These are phyloP conservation scores for Drosophila ogumai DNA, from an alignment of 1,140 invertebrate genomes.

Conservation along the genomic window DNA sequence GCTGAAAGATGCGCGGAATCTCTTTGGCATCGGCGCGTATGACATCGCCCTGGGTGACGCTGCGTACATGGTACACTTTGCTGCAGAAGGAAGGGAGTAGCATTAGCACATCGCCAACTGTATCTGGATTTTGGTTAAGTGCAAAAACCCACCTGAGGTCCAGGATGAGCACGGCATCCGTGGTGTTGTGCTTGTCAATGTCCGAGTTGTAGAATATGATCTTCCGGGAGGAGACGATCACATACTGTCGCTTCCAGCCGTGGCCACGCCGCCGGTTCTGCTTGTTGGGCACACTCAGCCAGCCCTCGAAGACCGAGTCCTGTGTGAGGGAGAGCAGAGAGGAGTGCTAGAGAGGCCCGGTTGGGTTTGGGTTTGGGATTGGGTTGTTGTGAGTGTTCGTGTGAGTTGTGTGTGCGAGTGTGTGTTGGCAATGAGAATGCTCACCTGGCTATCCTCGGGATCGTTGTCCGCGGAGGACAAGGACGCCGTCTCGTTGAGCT, in stretches of 20 bases:
- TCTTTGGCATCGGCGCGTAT: conserved; percentile 99
- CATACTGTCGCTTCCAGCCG: conserved; percentile 98
- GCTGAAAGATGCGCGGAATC: conserved; percentile 99
- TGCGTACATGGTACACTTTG: conserved; percentile 99
- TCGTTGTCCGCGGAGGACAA: conserved; percentile 95
- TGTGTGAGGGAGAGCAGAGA: conserved; percentile 85
- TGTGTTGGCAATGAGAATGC: conserved; percentile 1
- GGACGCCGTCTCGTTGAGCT: conserved; percentile 95
- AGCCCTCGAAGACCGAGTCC: conserved; percentile 95
- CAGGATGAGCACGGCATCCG: conserved; percentile 95
- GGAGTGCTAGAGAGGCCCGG: conserved; percentile 66
- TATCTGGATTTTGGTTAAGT: too few species aligned
- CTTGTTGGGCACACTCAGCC: conserved; percentile 97
- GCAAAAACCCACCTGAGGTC: conserved; percentile 93
- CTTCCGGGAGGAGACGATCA: conserved; percentile 98
- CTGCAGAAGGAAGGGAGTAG: conserved; percentile 85
- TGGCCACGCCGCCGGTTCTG: conserved; percentile 96
- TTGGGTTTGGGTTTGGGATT: background rate
- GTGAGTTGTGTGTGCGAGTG: conserved; percentile 19
- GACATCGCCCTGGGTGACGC: conserved; percentile 99
- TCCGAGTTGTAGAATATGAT: conserved; percentile 99
- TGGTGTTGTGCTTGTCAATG: conserved; percentile 96
- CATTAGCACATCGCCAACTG: background rate
- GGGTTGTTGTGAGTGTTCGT: conserved; percentile 3
- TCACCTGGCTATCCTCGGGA: conserved; percentile 89